Conservation (phyloP, 1,140 invertebrate species). For the Pantala flavescens region DNA sequence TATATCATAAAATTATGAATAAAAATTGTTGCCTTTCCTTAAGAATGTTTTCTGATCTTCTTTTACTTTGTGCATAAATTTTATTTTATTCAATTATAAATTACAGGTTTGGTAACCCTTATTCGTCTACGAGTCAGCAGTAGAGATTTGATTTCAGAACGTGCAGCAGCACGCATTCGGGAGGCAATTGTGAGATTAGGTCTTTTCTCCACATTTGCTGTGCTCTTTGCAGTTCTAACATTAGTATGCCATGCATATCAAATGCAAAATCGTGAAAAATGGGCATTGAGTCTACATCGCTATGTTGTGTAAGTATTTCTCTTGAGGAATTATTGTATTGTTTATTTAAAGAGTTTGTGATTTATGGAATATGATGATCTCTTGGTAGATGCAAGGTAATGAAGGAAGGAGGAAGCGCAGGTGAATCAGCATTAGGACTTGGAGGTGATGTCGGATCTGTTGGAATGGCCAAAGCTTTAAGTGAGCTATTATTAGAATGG, state of each 20-base stretch:
- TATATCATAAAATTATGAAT: too few relatives aligned
- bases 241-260: constrained; percentile 73
- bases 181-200: constrained; percentile 71
- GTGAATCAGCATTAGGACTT: background rate
- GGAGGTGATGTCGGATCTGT: background rate
- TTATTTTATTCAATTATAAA: too few relatives aligned
- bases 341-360: background rate
- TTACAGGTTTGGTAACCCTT: constrained; percentile 56
- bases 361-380: background rate
- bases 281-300: constrained; percentile 60
- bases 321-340: background rate
- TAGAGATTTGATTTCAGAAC: constrained; percentile 67
- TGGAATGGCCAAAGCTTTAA: background rate
- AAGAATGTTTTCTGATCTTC: too few relatives aligned
- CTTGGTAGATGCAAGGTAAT: constrained; percentile 10
- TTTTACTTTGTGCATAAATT: too few relatives aligned
- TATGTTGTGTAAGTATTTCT: constrained; percentile 65
- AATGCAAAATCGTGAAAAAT: constrained; percentile 57
- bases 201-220: constrained; percentile 57
- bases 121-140: constrained; percentile 66
- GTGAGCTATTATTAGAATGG: background rate
- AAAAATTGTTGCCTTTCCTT: too few relatives aligned
- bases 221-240: constrained; percentile 57
- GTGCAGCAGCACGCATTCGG: constrained; percentile 69
- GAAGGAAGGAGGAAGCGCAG: background rate